A percentile compares a stretch with the other conserved stretches of the same genome.
Conservation (phyloP, 1,140 invertebrate genomes). For the Sitobion miscanthi region DNA sequence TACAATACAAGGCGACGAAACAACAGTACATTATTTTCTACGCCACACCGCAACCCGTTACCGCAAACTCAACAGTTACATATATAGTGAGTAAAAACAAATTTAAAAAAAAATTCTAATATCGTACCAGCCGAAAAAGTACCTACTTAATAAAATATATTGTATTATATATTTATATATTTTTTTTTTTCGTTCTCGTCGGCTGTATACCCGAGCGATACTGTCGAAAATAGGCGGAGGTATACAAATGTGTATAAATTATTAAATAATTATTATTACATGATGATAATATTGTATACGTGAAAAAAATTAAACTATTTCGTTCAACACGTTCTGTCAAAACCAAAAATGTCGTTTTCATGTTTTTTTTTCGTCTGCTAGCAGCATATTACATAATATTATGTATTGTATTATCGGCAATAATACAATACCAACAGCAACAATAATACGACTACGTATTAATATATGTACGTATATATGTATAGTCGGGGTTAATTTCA, state of each 20-base stretch:
- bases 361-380: background rate
- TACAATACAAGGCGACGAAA: background rate
- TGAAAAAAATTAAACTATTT: conserved; percentile 27
- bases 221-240: background rate
- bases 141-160: background rate
- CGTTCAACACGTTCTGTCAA: background rate
- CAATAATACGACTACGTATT: too few species aligned
- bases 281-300: background rate
- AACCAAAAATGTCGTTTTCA: conserved; percentile 15
- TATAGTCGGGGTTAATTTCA: background rate
- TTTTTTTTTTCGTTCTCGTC: background rate
- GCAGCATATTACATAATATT: background rate
- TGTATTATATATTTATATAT: background rate
- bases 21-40: background rate
- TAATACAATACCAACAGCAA: too few species aligned
- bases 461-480: background rate
- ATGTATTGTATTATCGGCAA: too few species aligned
- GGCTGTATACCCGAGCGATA: background rate
- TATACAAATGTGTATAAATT: background rate
- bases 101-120: background rate
- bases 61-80: background rate
- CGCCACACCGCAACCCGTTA: background rate
- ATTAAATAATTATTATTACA: background rate
- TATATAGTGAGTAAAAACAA: background rate
- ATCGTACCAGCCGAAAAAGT: background rate